Conservation (phyloP, 2,113 vertebrate species). For the Microcebus jonahi region DNA sequence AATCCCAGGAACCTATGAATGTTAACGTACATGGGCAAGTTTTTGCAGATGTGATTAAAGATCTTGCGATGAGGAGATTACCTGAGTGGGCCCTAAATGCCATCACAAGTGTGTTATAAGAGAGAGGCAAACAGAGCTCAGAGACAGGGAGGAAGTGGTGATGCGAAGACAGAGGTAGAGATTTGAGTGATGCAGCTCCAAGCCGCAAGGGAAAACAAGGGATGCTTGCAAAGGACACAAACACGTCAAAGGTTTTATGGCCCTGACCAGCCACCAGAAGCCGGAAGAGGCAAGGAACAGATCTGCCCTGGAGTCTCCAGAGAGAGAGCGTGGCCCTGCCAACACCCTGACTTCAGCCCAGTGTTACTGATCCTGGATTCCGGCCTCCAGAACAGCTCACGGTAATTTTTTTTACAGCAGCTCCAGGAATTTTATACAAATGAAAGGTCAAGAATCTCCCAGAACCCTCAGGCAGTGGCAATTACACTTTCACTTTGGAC, state of each 20-base stretch:
- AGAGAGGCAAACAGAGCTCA: not conserved
- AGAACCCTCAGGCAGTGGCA: not conserved
- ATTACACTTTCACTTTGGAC: rapidly evolving
- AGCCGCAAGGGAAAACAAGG: too few species aligned
- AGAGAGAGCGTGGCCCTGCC: not conserved
- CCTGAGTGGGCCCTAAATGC: not conserved
- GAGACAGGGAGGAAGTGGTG: too few species aligned
- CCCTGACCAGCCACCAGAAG: too few species aligned
- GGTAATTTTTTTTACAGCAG: not conserved
- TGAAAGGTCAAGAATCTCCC: not conserved
- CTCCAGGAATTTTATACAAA: not conserved
- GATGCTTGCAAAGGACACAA: too few species aligned
- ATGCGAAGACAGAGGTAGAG: not conserved
- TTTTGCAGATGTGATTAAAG: not conserved
- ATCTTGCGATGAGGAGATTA: not conserved
- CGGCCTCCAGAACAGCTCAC: not conserved
- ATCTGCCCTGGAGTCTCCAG: too few species aligned
- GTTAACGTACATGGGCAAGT: not conserved
- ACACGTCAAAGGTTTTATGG: too few species aligned
- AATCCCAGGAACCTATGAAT: not conserved
- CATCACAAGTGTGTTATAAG: not conserved
- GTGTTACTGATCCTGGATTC: not conserved
- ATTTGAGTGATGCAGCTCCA: too few species aligned
- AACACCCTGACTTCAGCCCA: not conserved
- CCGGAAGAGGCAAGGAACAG: not conserved